Conservation (phyloP, 2,888 invertebrate genomes). For the Seira sanloemensis region DNA sequence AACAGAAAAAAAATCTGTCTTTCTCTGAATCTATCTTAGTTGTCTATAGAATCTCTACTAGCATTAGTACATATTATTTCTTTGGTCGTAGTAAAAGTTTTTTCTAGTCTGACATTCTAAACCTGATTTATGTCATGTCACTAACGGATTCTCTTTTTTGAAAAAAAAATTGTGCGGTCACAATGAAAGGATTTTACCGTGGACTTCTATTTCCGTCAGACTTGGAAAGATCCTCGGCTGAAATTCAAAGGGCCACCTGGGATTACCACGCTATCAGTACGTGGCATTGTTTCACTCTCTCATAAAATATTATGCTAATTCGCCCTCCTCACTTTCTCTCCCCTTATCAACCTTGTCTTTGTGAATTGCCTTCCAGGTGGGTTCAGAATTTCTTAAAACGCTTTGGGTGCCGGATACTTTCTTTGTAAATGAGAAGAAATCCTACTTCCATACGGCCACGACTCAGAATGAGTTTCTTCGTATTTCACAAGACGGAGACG, state of each 20-base stretch:
- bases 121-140: constrained; percentile 2
- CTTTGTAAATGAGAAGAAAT: constrained; percentile 99
- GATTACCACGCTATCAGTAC: constrained; percentile 91
- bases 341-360: background rate
- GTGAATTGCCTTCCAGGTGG: constrained; percentile 81
- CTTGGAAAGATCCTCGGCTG: constrained; percentile 97
- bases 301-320: background rate
- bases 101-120: constrained; percentile 57
- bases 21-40: background rate
- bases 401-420: constrained; percentile 99
- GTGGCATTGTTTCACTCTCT: background rate
- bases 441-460: constrained; percentile 99
- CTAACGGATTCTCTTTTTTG: constrained; percentile 5
- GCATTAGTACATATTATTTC: background rate
- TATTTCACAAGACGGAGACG: constrained; percentile 95
- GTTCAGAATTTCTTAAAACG: constrained; percentile 92
- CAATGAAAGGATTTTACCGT: constrained; percentile 87
- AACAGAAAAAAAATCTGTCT: no score
- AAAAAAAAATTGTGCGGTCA: constrained; percentile 46
- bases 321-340: background rate
- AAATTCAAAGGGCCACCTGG: constrained; percentile 93
- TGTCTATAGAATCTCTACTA: constrained; percentile 10
- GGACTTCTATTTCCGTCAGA: constrained; percentile 99
- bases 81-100: constrained; percentile 9
- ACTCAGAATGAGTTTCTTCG: constrained; percentile 99